Percentiles rank a stretch among this genome's conserved stretches.
Conservation (phyloP, 2,113 vertebrate species). For the Salvelinus sp. region DNA sequence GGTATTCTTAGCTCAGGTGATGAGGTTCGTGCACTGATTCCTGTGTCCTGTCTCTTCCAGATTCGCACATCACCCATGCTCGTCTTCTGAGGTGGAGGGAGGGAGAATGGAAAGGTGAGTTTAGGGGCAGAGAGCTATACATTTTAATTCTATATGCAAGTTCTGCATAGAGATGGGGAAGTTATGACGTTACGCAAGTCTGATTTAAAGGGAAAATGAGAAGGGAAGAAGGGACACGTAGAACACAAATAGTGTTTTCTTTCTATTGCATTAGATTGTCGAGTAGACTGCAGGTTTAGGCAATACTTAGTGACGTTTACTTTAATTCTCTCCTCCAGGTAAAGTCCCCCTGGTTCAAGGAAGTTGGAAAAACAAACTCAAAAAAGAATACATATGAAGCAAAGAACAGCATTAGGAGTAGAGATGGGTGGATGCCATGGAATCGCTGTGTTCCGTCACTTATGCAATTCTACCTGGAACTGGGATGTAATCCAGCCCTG, state of each 20-base stretch:
- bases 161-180: no score
- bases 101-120: no score
- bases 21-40: no score
- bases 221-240: background rate
- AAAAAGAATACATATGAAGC: background rate
- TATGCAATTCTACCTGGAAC: slow-evolving; percentile 52
- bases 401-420: background rate
- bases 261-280: background rate
- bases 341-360: background rate
- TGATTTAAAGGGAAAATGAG: background rate
- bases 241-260: background rate
- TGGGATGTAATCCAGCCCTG: slow-evolving; percentile 28
- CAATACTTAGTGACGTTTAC: background rate
- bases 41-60: no score
- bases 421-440: background rate
- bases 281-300: background rate
- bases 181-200: background rate
- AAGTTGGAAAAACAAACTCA: background rate
- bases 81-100: no score
- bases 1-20: no score
- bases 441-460: slow-evolving; percentile 9
- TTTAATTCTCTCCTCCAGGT: background rate
- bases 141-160: no score
- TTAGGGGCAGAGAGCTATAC: no score
- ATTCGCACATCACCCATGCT: no score